Evolutionary conservation across 2,797 vertebrate genomes (phyloP).

Genomic region (Pempheris klunzingeri): DNA sequence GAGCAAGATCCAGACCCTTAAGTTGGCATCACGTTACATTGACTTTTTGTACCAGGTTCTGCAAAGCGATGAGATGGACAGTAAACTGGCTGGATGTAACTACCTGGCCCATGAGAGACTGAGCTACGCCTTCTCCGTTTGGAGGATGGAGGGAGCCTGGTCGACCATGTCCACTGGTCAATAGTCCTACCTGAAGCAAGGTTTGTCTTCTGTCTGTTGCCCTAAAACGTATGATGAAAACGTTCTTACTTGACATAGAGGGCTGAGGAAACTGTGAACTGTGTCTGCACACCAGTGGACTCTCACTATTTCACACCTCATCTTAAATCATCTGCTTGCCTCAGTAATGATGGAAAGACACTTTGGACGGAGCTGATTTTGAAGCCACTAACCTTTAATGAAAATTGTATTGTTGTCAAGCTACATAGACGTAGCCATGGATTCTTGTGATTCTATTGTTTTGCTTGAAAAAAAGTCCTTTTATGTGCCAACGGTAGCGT

Average conservation of each 20-base stretch:
- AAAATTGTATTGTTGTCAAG: slow-evolving; percentile 6
- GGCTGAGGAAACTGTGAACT: slow-evolving; percentile 18
- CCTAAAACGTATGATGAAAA: slow-evolving; percentile 1
- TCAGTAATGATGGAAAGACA: slow-evolving; percentile 11
- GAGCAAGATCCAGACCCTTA: slow-evolving; percentile 96
- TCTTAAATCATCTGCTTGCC: slow-evolving; percentile 11
- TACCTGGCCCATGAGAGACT: slow-evolving; percentile 93
- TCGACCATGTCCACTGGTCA: slow-evolving; percentile 92
- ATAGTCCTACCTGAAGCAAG: slow-evolving; percentile 68
- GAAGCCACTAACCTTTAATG: slow-evolving; percentile 1
- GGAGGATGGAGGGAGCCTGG: slow-evolving; percentile 98
- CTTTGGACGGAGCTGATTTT: slow-evolving; percentile 5
- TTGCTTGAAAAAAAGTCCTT: slow-evolving; percentile 16
- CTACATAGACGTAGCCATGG: slow-evolving; percentile 15
- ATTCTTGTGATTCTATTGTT: slow-evolving; percentile 24
- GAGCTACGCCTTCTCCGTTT: slow-evolving; percentile 95
- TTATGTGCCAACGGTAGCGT: neutral
- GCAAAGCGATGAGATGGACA: slow-evolving; percentile 91
- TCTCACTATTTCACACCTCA: slow-evolving; percentile 10
- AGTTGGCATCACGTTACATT: slow-evolving; percentile 93
- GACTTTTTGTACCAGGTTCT: slow-evolving; percentile 95
- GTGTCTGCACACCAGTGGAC: slow-evolving; percentile 23
- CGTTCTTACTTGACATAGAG: slow-evolving; percentile 20
- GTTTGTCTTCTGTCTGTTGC: slow-evolving; percentile 21
- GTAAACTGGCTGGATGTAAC: slow-evolving; percentile 90